phyloP scores from a whole-genome alignment of 2,888 invertebrate species.

The Acanthosepion esculentum region DNA sequence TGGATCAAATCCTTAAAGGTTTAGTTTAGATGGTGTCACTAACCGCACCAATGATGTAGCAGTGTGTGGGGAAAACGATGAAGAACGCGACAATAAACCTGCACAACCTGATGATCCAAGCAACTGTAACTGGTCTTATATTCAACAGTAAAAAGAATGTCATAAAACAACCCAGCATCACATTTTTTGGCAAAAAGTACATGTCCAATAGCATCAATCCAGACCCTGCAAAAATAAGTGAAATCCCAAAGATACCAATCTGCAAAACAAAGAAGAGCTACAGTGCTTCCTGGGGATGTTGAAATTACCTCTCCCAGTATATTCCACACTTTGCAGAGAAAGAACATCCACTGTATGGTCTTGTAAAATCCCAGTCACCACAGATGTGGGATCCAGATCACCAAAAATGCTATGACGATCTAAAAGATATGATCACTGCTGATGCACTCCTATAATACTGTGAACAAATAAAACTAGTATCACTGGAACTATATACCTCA shows the following conservation, averaged over 20 bases:
- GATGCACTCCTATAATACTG: neutral
- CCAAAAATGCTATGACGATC: slow-evolving; percentile 34
- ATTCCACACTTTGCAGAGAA: slow-evolving; percentile 49
- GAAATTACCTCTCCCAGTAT: slow-evolving; percentile 51
- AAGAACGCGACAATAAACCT: slow-evolving; percentile 53
- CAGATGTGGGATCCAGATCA: slow-evolving; percentile 52
- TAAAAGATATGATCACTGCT: neutral
- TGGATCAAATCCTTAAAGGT: slow-evolving; percentile 52
- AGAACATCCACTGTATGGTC: slow-evolving; percentile 49
- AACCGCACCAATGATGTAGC: slow-evolving; percentile 51
- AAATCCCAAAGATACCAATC: too few species aligned
- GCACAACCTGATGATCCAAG: slow-evolving; percentile 48
- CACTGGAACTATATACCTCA: neutral
- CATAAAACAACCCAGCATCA: slow-evolving; percentile 45
- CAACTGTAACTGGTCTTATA: slow-evolving; percentile 49
- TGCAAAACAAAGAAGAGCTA: slow-evolving; percentile 47
- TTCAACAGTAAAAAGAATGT: slow-evolving; percentile 52
- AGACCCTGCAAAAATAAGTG: too few species aligned
- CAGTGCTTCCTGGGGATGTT: slow-evolving; percentile 14
- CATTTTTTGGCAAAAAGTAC: slow-evolving; percentile 52
- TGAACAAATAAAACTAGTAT: neutral
- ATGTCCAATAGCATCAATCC: too few species aligned
- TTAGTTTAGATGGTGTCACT: slow-evolving; percentile 41
- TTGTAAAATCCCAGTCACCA: slow-evolving; percentile 50
- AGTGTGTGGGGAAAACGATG: slow-evolving; percentile 44